Conservation (phyloP, 2,113 vertebrate genomes). For the Panthera tigris region DNA sequence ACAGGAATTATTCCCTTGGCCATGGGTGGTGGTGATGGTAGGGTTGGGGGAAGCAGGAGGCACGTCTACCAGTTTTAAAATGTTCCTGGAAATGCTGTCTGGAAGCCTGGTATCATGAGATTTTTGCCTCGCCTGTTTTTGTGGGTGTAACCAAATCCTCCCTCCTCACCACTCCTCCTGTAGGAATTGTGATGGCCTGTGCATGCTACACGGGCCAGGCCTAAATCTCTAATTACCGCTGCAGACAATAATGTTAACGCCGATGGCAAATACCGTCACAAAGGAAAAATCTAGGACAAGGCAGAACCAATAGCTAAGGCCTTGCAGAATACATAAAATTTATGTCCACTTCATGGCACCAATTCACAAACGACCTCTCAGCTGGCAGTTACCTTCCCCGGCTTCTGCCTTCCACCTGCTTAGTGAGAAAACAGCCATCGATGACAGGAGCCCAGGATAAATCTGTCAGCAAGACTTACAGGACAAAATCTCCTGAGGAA, state of each 20-base stretch:
- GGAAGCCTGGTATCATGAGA: background rate
- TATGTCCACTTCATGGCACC: conserved; percentile 86
- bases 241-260: conserved; percentile 62
- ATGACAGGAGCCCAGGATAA: conserved; percentile 84
- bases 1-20: background rate
- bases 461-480: conserved; percentile 86
- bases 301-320: conserved; percentile 79
- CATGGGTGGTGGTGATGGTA: background rate
- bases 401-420: conserved; percentile 86
- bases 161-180: background rate
- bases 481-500: conserved; percentile 83
- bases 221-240: conserved; percentile 42
- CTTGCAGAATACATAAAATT: conserved; percentile 86
- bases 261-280: conserved; percentile 84
- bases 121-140: background rate
- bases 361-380: conserved; percentile 85
- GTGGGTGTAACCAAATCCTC: background rate
- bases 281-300: conserved; percentile 77
- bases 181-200: background rate
- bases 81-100: background rate
- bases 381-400: conserved; percentile 86
- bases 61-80: background rate
- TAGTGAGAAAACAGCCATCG: conserved; percentile 83
- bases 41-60: too few species aligned
- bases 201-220: background rate